Base-by-base conservation (phyloP, 2,113 vertebrate genomes). In the Mixornis gularis region DNA sequence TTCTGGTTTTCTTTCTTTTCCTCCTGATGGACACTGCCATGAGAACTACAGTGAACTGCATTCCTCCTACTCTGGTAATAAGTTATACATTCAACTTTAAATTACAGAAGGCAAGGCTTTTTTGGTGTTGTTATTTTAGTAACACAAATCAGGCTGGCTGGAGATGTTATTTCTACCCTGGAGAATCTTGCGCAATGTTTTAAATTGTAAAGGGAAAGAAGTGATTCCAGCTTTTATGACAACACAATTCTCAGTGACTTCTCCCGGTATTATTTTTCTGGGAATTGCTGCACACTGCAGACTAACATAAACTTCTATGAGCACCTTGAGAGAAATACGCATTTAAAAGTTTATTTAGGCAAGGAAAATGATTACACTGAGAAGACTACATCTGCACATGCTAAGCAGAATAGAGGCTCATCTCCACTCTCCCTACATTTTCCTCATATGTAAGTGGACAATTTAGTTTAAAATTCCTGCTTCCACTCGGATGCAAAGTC, bases 321-420 rank as follows among this genome's bases (percentile, higher is more conserved):
- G 92, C 87, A 93, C 79, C 92, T 91, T 90, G 90, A 96, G 95
- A 95, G 56, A 95, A 93, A 94, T 65, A 66, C 0, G 15, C 46
- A 79, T 93, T 95, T 95, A 70, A 16, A 95, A 95, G 90, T 91
- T 95, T 94, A 94, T 91, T 95, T 90, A 87, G 88, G 74, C 51
- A 91, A 92, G 55, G 64, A 73, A 91, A 92, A 82, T 80, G 51
- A 85, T 82, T 63, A 80, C 59, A 59, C 4, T 40, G 64, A 90
- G 40, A 92, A 91, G 36, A 83, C 69, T 69, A 26, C 4, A 59
- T 91, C 73, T 90, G 43, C 79, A 87, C 78, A 83, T 0, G 0
- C 79, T 55, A 85, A 90, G 41, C 7, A 73, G 43, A 90, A 73
- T 1, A 55, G 36, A 92, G 34, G 7, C 63, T 25, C 8, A 34